A percentile compares a stretch with the other conserved stretches of the same genome.
phyloP scores from a whole-genome alignment of 2,113 vertebrate genomes.

The Origma solitaria region DNA sequence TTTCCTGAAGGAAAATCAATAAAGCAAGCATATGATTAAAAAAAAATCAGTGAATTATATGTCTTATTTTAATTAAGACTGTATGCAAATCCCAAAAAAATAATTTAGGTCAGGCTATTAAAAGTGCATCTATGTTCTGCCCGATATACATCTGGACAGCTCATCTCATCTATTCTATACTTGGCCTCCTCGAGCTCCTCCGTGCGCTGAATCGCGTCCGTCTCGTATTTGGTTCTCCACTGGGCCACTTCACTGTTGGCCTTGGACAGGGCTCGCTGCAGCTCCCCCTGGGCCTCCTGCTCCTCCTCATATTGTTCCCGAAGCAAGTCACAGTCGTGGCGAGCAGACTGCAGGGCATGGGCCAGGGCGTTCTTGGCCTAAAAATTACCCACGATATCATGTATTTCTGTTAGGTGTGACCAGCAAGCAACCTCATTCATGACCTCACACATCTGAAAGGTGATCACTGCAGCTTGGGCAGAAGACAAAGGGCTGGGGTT shows the following conservation, averaged over 20 bases:
- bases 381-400: background rate
- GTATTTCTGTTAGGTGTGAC: background rate
- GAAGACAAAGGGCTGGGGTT: background rate
- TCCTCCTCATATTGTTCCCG: slow-evolving; percentile 39
- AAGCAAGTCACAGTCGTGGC: slow-evolving; percentile 8
- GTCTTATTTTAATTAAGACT: background rate
- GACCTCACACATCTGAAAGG: background rate
- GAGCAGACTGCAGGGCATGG: slow-evolving; percentile 76
- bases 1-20: slow-evolving; percentile 55
- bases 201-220: slow-evolving; percentile 75
- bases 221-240: slow-evolving; percentile 37
- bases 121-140: background rate
- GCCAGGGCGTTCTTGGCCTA: slow-evolving; percentile 83
- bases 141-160: background rate
- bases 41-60: background rate
- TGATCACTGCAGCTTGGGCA: background rate
- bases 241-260: slow-evolving; percentile 17
- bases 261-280: slow-evolving; percentile 26
- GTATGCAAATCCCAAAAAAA: background rate
- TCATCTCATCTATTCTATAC: slow-evolving; percentile 40
- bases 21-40: background rate
- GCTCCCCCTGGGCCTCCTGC: slow-evolving; percentile 36
- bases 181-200: slow-evolving; percentile 91
- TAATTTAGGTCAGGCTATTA: background rate
- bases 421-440: background rate